Evolutionary conservation across 2,797 vertebrate genomes (phyloP).

Genomic region (Pseudochirops corinnae): DNA sequence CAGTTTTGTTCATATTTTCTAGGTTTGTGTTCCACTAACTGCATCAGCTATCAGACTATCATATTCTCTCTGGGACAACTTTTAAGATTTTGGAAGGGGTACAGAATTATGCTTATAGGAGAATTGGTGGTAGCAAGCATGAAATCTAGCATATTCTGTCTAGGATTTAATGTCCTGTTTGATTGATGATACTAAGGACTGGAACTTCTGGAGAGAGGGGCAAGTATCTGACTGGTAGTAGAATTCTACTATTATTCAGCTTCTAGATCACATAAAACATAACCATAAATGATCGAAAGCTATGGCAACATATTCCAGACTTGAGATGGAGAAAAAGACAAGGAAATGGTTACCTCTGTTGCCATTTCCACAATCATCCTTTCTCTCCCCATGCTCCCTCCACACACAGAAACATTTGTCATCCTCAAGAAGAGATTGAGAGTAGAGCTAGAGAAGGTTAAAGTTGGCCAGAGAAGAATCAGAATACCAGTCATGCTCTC

Average conservation of each 20-base stretch:
- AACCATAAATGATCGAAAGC: slow-evolving; percentile 34
- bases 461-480: not conserved
- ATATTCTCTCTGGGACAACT: not conserved
- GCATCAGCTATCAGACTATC: not conserved
- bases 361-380: not conserved
- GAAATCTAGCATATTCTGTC: slow-evolving; percentile 8
- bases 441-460: slow-evolving; percentile 15
- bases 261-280: slow-evolving; percentile 33
- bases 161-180: not conserved
- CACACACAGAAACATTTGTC: not conserved
- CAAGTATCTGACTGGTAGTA: not conserved
- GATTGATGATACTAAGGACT: slow-evolving; percentile 18
- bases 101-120: not conserved
- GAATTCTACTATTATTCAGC: slow-evolving; percentile 15
- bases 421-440: not conserved
- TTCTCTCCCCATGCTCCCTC: not conserved
- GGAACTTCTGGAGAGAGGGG: slow-evolving; percentile 2
- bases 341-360: not conserved
- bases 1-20: not conserved
- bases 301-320: not conserved
- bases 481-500: not conserved
- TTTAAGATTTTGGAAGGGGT: not conserved
- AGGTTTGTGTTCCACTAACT: not conserved
- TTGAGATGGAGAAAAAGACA: slow-evolving; percentile 14
- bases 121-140: not conserved